Percentiles rank a stretch among this genome's conserved stretches.
These are phyloP conservation scores for Megatriorchis doriae DNA, from an alignment of 2,113 vertebrate genomes.

Conservation along the genomic window DNA sequence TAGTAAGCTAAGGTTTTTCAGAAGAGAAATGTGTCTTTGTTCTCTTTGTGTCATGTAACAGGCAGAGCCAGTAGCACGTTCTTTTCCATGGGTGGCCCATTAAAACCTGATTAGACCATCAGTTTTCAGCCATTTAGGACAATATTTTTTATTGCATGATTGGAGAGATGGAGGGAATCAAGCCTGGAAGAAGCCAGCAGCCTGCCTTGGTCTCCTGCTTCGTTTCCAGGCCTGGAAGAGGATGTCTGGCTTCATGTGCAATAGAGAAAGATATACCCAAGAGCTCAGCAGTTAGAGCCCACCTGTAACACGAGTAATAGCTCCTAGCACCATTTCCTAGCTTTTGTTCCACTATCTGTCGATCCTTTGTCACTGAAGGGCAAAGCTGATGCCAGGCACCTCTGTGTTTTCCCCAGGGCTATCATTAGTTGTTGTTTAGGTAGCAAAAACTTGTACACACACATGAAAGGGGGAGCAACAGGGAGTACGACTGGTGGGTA, in stretches of 20 bases:
- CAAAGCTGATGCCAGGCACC: not conserved
- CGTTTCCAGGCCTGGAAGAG: not conserved
- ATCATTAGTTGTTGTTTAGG: not conserved
- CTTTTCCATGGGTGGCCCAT: not conserved
- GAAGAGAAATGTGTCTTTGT: not conserved
- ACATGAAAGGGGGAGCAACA: not conserved
- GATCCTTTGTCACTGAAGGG: not conserved
- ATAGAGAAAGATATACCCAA: not conserved
- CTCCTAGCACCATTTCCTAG: not conserved
- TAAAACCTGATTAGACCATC: not conserved
- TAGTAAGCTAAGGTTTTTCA: not conserved
- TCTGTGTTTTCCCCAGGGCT: not conserved
- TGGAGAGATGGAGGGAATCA: not conserved
- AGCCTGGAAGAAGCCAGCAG: not conserved
- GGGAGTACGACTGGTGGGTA: not conserved
- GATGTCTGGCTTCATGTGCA: not conserved
- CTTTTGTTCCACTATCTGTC: not conserved
- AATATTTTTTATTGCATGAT: not conserved
- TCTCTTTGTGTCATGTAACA: not conserved
- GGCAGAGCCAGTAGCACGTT: not conserved
- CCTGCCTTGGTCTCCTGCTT: not conserved
- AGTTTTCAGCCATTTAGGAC: not conserved
- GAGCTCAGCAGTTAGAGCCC: not conserved
- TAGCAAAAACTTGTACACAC: not conserved
- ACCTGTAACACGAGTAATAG: not conserved